Evolutionary conservation across 1,140 invertebrate species (phyloP).

Genomic region (Drosophila seguyi): DNA sequence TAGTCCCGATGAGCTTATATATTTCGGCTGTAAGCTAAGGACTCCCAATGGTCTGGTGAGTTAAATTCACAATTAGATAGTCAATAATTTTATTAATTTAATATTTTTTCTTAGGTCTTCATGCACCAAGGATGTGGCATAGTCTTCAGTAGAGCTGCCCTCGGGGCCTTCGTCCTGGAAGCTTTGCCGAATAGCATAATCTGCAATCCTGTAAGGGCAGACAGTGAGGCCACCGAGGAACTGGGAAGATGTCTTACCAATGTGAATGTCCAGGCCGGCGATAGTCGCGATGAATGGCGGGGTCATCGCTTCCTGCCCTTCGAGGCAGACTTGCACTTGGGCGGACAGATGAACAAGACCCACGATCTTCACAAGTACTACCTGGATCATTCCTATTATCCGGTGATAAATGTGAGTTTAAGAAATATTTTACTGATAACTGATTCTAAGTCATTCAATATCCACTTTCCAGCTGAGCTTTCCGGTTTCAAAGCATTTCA

Average conservation of each 20-base stretch:
- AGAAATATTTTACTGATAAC: not conserved
- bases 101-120: slow-evolving; percentile 23
- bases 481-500: slow-evolving; percentile 34
- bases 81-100: not conserved
- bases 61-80: not conserved
- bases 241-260: slow-evolving; percentile 59
- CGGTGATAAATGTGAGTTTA: slow-evolving; percentile 46
- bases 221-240: slow-evolving; percentile 28
- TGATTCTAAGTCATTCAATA: not conserved
- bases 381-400: slow-evolving; percentile 44
- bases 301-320: slow-evolving; percentile 68
- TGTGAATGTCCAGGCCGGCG: slow-evolving; percentile 57
- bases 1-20: slow-evolving; percentile 52
- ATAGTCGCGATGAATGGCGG: slow-evolving; percentile 57
- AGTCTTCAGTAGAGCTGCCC: slow-evolving; percentile 56
- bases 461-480: slow-evolving; percentile 17
- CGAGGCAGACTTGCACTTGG: slow-evolving; percentile 26
- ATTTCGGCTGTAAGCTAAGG: slow-evolving; percentile 68
- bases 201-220: slow-evolving; percentile 23
- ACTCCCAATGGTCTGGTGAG: slow-evolving; percentile 29
- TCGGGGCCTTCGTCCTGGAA: slow-evolving; percentile 34
- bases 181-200: slow-evolving; percentile 54
- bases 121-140: slow-evolving; percentile 44
- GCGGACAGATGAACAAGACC: slow-evolving; percentile 25
- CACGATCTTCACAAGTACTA: slow-evolving; percentile 42